Conservation (phyloP, 2,888 invertebrate genomes). For the Meta bourneti region DNA sequence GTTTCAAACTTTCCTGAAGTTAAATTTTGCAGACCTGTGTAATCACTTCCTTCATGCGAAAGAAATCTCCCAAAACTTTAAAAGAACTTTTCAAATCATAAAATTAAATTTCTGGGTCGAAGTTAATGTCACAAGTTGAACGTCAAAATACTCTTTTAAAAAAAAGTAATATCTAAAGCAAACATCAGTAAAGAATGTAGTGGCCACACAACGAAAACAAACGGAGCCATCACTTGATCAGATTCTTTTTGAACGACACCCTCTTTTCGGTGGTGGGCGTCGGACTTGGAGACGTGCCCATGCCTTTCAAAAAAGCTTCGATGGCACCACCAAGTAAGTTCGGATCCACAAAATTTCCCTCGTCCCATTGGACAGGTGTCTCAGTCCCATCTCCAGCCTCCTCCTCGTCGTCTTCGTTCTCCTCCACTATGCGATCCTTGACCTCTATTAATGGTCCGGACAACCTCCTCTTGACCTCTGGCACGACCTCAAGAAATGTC, state of each 20-base stretch:
- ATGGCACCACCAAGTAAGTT: slow-evolving; percentile 78
- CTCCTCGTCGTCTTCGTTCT: slow-evolving; percentile 37
- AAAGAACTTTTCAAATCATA: too few relatives aligned
- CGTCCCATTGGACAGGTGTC: slow-evolving; percentile 77
- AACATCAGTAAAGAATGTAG: too few relatives aligned
- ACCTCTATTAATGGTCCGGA: slow-evolving; percentile 65
- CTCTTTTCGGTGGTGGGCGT: slow-evolving; percentile 74
- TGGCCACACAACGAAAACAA: too few relatives aligned
- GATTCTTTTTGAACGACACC: slow-evolving; percentile 77
- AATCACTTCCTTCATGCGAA: too few relatives aligned
- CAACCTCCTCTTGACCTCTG: slow-evolving; percentile 63
- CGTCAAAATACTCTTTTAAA: too few relatives aligned
- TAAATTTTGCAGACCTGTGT: too few relatives aligned
- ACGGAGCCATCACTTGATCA: slow-evolving; percentile 43
- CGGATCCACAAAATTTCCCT: slow-evolving; percentile 77
- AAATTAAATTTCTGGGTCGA: too few relatives aligned
- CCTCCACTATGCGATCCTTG: slow-evolving; percentile 61
- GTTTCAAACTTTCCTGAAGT: too few relatives aligned
- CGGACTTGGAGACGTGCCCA: slow-evolving; percentile 62
- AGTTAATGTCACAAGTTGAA: too few relatives aligned
- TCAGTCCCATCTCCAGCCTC: slow-evolving; percentile 49
- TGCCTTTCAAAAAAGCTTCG: slow-evolving; percentile 77
- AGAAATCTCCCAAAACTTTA: too few relatives aligned
- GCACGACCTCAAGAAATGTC: slow-evolving; percentile 60
- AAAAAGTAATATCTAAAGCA: too few relatives aligned